Base-by-base conservation (phyloP, 2,797 vertebrate genomes). In the Gymnodraco acuticeps region DNA sequence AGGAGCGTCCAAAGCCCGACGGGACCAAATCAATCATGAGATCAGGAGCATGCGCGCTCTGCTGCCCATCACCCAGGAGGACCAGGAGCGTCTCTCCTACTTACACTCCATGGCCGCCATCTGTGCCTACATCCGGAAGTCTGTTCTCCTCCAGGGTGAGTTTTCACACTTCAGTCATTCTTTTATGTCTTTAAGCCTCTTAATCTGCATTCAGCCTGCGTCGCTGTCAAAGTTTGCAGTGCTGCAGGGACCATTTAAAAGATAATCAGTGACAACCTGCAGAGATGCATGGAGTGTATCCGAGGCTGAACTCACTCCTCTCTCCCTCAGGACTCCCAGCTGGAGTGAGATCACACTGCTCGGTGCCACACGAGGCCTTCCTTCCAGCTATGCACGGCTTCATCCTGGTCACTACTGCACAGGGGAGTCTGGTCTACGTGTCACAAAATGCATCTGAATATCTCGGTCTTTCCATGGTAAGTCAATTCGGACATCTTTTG, bases 21-120 rank as follows among this genome's bases (percentile, higher is more conserved):
- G 96, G 33, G 97, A 97, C 88, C 95, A 95, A 80, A 97, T 98
- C 87, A 97, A 97, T 0, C 73, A 43, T 0, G 96, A 98, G 91
- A 95, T 98, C 90, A 93, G 94, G 85, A 94, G 83, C 0, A 92
- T 98, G 94, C 94, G 95, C 0, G 81, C 94, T 7, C 94, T 98
- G 75, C 70, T 98, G 70, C 97, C 97, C 79, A 92, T 97, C 77
- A 73, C 79, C 0, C 47, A 70, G 0, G 91, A 84, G 62, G 96
- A 97, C 47, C 95, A 94, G 75, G 95, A 96, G 70, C 94, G 95
- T 0, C 95, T 97, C 41, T 97, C 96, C 17, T 97, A 98, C 88
- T 95, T 97, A 41, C 96, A 95, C 91, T 96, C 95, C 84, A 97
- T 97, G 96, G 91, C 96, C 0, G 78, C 95, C 71, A 95, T 96